A percentile compares a stretch with the other conserved stretches of the same genome.
Conservation (phyloP, 2,888 invertebrate genomes). For the Mesodorylaimus sp. region DNA sequence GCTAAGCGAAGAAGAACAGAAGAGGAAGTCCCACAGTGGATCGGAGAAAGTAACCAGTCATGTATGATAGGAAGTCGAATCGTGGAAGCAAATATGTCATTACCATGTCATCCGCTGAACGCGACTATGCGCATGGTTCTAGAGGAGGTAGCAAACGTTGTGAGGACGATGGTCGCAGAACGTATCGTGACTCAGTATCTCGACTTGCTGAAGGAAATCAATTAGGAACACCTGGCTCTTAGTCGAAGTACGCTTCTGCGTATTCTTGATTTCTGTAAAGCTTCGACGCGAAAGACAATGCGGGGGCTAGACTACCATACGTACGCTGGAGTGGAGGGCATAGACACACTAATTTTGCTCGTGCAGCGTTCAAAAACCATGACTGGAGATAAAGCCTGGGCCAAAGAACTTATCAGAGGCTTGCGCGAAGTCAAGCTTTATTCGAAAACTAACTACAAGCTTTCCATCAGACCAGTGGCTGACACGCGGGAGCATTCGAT, state of each 20-base stretch:
- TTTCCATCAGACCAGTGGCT: background rate
- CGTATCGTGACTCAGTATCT: background rate
- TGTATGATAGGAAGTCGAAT: too few species aligned
- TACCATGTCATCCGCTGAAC: too few species aligned
- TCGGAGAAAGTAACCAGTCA: too few species aligned
- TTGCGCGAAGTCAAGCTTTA: background rate
- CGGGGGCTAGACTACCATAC: background rate
- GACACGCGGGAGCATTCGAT: background rate
- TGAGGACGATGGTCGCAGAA: background rate
- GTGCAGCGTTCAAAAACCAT: background rate
- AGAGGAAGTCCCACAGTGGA: too few species aligned
- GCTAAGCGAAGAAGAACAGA: too few species aligned
- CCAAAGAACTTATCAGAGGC: background rate
- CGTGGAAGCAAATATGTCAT: too few species aligned
- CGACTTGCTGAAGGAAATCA: background rate
- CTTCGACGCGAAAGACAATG: background rate
- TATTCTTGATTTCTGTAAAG: constrained; percentile 1
- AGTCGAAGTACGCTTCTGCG: background rate
- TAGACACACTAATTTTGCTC: background rate
- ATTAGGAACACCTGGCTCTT: background rate
- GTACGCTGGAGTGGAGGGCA: background rate
- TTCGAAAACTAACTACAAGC: background rate
- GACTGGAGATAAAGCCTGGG: background rate
- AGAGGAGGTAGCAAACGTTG: background rate
- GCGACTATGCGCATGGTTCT: too few species aligned